These are phyloP conservation scores for Mus spicilegus DNA, from an alignment of 2,113 vertebrate species.

Conservation along the genomic window DNA sequence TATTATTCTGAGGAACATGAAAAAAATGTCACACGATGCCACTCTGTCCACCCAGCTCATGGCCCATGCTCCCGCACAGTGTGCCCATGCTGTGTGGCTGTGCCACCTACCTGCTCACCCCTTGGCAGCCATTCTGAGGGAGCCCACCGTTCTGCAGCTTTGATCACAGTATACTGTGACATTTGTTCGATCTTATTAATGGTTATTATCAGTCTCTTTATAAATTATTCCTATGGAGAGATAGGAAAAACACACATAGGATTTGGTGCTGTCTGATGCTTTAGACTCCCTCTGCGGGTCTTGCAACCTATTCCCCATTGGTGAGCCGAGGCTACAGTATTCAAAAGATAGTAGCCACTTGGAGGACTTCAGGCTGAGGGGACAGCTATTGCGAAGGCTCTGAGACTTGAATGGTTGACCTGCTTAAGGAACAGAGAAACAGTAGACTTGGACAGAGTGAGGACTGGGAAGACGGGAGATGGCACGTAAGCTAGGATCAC, in stretches of 20 bases:
- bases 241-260: not conserved
- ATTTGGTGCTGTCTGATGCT: not conserved
- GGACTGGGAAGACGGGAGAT: not conserved
- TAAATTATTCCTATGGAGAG: not conserved
- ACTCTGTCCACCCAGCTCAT: not conserved
- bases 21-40: not conserved
- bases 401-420: not conserved
- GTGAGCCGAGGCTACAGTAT: not conserved
- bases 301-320: too few species aligned
- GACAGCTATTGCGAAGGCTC: not conserved
- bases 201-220: not conserved
- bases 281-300: not conserved
- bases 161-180: not conserved
- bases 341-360: not conserved
- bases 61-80: not conserved
- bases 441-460: not conserved
- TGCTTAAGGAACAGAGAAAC: not conserved
- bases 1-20: not conserved
- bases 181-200: not conserved
- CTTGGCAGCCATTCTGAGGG: too few species aligned
- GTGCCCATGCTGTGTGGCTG: not conserved
- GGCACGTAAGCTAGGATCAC: too few species aligned
- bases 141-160: not conserved
- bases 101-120: not conserved
- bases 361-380: not conserved